Evolutionary conservation across 2,113 vertebrate genomes (phyloP).

Genomic region (Daphoenositta chrysoptera): DNA sequence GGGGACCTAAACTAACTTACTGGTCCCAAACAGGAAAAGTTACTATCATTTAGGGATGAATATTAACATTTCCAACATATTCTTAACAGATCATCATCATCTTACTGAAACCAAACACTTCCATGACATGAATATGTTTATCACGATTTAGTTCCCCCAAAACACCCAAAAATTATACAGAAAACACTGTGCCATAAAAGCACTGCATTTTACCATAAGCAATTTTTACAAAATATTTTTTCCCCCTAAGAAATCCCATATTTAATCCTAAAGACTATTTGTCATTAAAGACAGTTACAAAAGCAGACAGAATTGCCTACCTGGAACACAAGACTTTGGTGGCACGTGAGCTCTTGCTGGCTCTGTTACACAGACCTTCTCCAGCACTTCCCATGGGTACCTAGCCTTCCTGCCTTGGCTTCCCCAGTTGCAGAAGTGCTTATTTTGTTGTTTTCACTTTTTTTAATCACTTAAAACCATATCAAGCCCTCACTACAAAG

Average conservation of each 20-base stretch:
- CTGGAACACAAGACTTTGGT: neutral
- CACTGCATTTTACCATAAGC: neutral
- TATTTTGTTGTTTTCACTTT: neutral
- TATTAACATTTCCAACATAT: neutral
- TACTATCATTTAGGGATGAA: neutral
- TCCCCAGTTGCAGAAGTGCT: neutral
- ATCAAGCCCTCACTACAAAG: neutral
- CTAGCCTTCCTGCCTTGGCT: neutral
- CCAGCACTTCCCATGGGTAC: neutral
- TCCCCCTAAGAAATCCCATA: neutral
- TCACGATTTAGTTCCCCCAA: neutral
- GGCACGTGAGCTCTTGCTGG: fast-evolving
- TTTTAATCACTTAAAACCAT: neutral
- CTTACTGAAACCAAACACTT: neutral
- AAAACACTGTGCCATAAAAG: neutral
- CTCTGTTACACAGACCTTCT: neutral
- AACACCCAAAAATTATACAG: neutral
- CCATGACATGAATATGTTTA: neutral
- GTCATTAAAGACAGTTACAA: neutral
- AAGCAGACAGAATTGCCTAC: neutral
- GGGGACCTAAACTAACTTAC: neutral
- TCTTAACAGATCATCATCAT: neutral
- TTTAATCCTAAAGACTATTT: neutral
- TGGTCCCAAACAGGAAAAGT: neutral
- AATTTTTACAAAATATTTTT: neutral